Conservation (phyloP, 2,113 vertebrate genomes). For the Pseudorasbora parva region DNA sequence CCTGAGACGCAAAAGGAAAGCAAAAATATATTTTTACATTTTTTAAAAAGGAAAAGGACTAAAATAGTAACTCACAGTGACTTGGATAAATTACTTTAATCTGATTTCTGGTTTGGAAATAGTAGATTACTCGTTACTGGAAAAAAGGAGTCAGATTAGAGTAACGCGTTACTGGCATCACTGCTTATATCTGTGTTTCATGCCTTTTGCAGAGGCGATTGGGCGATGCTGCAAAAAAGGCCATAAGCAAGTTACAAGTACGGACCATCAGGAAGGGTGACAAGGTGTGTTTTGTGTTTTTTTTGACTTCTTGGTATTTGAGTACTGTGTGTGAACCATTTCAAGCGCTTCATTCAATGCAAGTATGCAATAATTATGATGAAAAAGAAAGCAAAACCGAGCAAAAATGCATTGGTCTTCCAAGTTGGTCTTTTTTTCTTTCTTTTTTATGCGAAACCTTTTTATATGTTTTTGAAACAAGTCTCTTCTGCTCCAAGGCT, state of each 20-base stretch:
- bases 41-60: too few relatives aligned
- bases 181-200: not conserved
- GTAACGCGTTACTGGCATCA: too few relatives aligned
- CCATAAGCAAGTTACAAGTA: constrained; percentile 95
- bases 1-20: too few relatives aligned
- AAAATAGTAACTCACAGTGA: too few relatives aligned
- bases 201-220: constrained; percentile 87
- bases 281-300: constrained; percentile 79
- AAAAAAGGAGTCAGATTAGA: too few relatives aligned
- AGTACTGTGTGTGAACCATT: not conserved
- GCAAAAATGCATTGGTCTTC: too few relatives aligned
- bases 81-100: too few relatives aligned
- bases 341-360: not conserved
- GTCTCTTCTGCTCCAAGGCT: not conserved
- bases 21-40: too few relatives aligned
- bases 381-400: too few relatives aligned
- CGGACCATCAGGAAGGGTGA: constrained; percentile 96
- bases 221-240: constrained; percentile 97
- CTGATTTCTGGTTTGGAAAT: too few relatives aligned
- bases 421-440: too few relatives aligned
- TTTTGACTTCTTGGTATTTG: not conserved
- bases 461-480: not conserved
- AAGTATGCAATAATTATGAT: not conserved
- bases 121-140: too few relatives aligned
- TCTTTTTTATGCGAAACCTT: not conserved